A percentile compares a stretch with the other conserved stretches of the same genome.
phyloP scores from a whole-genome alignment of 2,113 vertebrate species.

The Eleginops maclovinus region DNA sequence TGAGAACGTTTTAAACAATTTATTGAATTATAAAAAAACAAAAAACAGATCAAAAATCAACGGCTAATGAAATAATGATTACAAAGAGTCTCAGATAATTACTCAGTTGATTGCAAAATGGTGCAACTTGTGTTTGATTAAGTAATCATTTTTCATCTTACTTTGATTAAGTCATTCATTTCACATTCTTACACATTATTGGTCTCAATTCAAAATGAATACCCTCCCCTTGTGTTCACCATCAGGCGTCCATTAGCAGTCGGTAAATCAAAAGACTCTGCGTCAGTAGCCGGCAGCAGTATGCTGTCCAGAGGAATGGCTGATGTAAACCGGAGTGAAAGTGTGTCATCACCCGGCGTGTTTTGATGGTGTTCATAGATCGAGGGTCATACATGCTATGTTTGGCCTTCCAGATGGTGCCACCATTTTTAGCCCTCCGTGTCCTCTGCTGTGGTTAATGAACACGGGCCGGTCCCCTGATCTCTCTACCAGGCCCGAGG shows the following conservation, averaged over 20 bases:
- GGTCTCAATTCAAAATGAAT: not conserved
- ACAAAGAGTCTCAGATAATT: not conserved
- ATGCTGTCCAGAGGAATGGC: constrained; percentile 29
- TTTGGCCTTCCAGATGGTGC: constrained; percentile 67
- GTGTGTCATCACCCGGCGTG: constrained; percentile 60
- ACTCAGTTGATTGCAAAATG: constrained; percentile 6
- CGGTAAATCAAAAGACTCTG: constrained; percentile 13
- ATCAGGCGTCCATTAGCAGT: not conserved
- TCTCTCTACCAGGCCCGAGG: constrained; percentile 51
- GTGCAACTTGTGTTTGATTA: constrained; percentile 13
- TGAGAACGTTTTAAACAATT: not conserved
- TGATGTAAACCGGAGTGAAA: constrained; percentile 63
- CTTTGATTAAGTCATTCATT: constrained; percentile 4
- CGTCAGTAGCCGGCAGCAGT: not conserved
- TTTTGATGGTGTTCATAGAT: constrained; percentile 55
- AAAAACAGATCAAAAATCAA: constrained; percentile 2
- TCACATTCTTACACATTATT: not conserved
- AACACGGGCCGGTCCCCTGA: constrained; percentile 64
- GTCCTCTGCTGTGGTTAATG: constrained; percentile 70
- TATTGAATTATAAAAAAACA: not conserved
- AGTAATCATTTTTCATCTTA: not conserved
- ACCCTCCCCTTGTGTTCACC: not conserved
- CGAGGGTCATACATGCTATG: constrained; percentile 46
- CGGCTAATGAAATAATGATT: constrained; percentile 11
- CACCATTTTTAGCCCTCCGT: constrained; percentile 67